Percentiles rank a stretch among this genome's conserved stretches.
These are phyloP conservation scores for Tanytarsus gracilentus DNA, from an alignment of 2,888 invertebrate genomes.

Conservation along the genomic window DNA sequence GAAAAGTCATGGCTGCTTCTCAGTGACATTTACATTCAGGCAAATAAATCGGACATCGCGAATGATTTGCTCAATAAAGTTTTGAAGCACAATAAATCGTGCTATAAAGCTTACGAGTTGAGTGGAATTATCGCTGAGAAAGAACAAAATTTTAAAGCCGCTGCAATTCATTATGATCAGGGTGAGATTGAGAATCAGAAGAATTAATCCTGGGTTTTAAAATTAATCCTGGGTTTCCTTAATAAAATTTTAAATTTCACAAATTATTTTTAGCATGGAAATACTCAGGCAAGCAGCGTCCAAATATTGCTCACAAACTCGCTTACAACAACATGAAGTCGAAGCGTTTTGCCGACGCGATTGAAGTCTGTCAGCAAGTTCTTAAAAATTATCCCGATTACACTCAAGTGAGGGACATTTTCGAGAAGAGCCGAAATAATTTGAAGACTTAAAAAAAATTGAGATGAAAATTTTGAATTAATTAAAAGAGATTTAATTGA, in stretches of 20 bases:
- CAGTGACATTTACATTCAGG: slow-evolving; percentile 78
- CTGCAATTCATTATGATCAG: slow-evolving; percentile 68
- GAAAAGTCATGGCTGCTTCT: slow-evolving; percentile 91
- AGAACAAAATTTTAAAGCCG: slow-evolving; percentile 80
- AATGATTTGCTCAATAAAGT: slow-evolving; percentile 69
- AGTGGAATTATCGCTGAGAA: slow-evolving; percentile 77
- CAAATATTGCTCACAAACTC: slow-evolving; percentile 83
- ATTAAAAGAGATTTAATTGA: too few species aligned
- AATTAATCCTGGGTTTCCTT: background rate
- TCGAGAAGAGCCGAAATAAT: slow-evolving; percentile 79
- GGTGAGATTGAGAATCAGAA: too few species aligned
- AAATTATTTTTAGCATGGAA: slow-evolving; percentile 60
- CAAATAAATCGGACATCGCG: slow-evolving; percentile 76
- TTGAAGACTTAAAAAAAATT: slow-evolving; percentile 40
- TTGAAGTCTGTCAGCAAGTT: slow-evolving; percentile 81
- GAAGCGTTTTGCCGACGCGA: slow-evolving; percentile 80
- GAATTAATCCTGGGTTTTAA: slow-evolving; percentile 5
- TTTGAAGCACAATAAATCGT: slow-evolving; percentile 75
- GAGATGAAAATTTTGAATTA: background rate
- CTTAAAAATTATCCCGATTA: slow-evolving; percentile 75
- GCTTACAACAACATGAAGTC: slow-evolving; percentile 87
- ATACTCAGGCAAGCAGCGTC: slow-evolving; percentile 69
- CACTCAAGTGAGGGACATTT: slow-evolving; percentile 81
- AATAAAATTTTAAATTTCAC: background rate
- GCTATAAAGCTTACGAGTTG: slow-evolving; percentile 83